Evolutionary conservation across 2,113 vertebrate species (phyloP), one percentile per base, ranked within the genome.

Genomic region (Tautogolabrus adspersus): DNA sequence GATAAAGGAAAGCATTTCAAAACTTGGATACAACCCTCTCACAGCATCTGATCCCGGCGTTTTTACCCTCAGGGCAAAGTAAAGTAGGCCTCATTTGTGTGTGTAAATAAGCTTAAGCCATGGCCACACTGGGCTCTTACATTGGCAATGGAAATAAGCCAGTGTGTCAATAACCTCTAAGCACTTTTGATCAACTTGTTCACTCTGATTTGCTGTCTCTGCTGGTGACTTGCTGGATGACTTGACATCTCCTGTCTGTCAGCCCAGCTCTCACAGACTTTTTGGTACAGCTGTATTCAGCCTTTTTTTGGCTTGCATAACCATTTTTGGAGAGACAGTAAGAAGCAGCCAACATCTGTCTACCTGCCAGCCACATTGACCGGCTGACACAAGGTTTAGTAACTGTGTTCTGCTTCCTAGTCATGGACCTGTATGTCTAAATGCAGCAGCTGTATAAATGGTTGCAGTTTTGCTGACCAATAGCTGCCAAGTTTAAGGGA

Each of bases 21-120:
- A n/a, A 55, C 66, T 16, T 60, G 42, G 2, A 55, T 55, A 22
- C 75, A 65, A 46, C 19, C 8, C 8, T 6, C 19, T 52, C 19
- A n/a, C 19, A 21, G 18, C 40, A 72, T 71, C 21, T 47, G 66
- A 55, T 66, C 23, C 40, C 85, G 74, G 65, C 72, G 70, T 22
- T 58, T 66, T 65, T 73, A 72, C 83, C 61, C 76, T 72, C 57
- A 44, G 69, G 54, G 56, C 75, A 69, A 72, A 37, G 52, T 76
- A 21, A 77, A 58, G 67, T 70, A 73, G 21, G 38, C 49, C 78
- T 92, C 68, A 92, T 94, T 93, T 94, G 91, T 83, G 83, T 92
- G 93, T 93, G 93, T 93, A 92, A 94, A 93, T 90, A 85, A 91
- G 88, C 72, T 78, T 75, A 47, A 82, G 83, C 73, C 81, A 22